Evolutionary conservation across 2,113 vertebrate species (phyloP), one percentile per base, ranked within the genome.

Genomic region (Larimichthys polyactis): DNA sequence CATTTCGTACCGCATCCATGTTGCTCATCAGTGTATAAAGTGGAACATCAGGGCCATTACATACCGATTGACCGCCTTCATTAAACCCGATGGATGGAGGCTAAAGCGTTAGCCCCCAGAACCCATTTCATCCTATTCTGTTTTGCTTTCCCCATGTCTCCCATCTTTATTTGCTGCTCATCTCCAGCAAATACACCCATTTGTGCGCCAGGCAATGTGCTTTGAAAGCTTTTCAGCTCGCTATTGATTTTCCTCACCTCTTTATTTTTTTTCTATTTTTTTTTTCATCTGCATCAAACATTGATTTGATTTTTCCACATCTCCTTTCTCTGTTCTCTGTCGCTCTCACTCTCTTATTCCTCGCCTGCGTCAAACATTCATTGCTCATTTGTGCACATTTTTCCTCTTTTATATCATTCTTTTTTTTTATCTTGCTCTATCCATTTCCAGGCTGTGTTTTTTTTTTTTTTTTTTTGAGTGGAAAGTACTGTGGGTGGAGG

Each of bases 161-260:
- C 55, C 24, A 74, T 85, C 75, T 86, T 88, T 82, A 89, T 91
- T 87, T 88, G 89, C 77, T 64, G 83, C 86, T 90, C 84, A 93
- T 92, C 82, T 85, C 83, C 44, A 55, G 64, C 73, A 83, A 83
- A 87, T 59, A 70, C 90, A 60, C 54, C 82, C 85, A 86, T 92
- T 89, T 91, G 81, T 85, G 82, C 64, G 76, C 77, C 75, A 79
- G 77, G 72, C 85, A 51, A 36, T 78, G 65, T 82, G 84, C 79
- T 86, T 70, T 84, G 67, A 89, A 86, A 72, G 82, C 79, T 87
- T 86, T 91, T 88, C 84, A 87, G 90, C 75, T 83, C 29, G 52
- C 84, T 87, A 88, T 93, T 69, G 83, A 92, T 91, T 94, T 87
- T 72, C 75, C 11, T 67, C 71, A 76, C 81, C 83, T 84, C 49